These are phyloP conservation scores for Latheticus oryzae DNA, from an alignment of 2,888 invertebrate species.

Conservation along the genomic window DNA sequence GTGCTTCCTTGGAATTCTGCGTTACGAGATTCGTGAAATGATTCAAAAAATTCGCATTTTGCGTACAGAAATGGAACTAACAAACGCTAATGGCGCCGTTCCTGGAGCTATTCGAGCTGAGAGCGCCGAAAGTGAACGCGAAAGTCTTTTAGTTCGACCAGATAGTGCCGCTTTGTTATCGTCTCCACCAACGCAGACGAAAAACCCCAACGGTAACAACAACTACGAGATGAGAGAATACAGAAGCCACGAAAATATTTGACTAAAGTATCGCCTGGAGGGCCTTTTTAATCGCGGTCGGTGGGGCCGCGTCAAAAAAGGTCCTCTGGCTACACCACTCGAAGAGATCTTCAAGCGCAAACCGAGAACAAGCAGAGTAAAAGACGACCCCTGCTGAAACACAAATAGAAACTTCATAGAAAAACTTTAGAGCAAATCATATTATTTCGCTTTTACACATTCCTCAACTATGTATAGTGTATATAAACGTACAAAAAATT, in stretches of 20 bases:
- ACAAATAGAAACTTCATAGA: slow-evolving; percentile 1
- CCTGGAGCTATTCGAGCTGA: slow-evolving; percentile 65
- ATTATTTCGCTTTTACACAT: slow-evolving; percentile 24
- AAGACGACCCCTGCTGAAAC: slow-evolving; percentile 60
- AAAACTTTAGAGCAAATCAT: slow-evolving; percentile 19
- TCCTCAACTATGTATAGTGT: slow-evolving; percentile 39
- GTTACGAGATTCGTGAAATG: slow-evolving; percentile 91
- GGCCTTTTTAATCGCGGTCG: slow-evolving; percentile 73
- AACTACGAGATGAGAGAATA: slow-evolving; percentile 85
- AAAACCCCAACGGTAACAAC: slow-evolving; percentile 80
- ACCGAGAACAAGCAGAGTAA: slow-evolving; percentile 60
- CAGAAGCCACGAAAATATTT: slow-evolving; percentile 71
- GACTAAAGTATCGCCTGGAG: slow-evolving; percentile 82
- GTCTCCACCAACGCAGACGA: slow-evolving; percentile 62
- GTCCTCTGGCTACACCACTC: slow-evolving; percentile 66
- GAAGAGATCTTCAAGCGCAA: slow-evolving; percentile 65
- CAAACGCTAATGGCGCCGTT: slow-evolving; percentile 72
- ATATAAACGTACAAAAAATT: slow-evolving; percentile 28
- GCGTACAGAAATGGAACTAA: slow-evolving; percentile 72
- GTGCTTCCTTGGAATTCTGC: slow-evolving; percentile 87
- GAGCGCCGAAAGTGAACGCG: slow-evolving; percentile 70
- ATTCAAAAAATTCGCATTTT: slow-evolving; percentile 89
- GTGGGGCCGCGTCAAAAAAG: slow-evolving; percentile 66
- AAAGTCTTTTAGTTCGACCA: slow-evolving; percentile 70
- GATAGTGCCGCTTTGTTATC: slow-evolving; percentile 66